Evolutionary conservation across 1,140 invertebrate genomes (phyloP), one percentile per base, ranked within the genome.

Genomic region (Meteorus sp.): DNA sequence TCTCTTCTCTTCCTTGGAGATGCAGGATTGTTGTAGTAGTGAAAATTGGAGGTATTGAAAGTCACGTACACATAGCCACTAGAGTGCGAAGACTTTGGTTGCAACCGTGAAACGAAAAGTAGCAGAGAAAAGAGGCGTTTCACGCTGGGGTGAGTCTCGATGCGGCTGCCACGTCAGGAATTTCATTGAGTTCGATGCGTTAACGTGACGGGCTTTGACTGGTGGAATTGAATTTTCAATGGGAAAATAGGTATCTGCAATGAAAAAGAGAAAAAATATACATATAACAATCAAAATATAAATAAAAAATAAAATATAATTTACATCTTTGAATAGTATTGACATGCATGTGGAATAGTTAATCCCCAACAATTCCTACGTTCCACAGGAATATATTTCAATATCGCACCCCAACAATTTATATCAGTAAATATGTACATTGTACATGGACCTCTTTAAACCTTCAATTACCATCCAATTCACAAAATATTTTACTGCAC

Each of bases 101-200:
- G 15, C 29, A 52, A 52, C 13, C 50, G 29, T 52, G 50, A 52
- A 52, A 52, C 50, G 50, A 52, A 52, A 52, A 52, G 50, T 52
- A 52, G 31, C 50, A 52, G 50, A 52, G 19, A 52, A 19, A n/a
- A 52, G 50, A 48, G 53, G 54, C 48, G 62, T 68, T 65, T 68
- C 60, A 68, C 64, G 64, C 61, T 60, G 63, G 47, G 64, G 56
- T 59, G 62, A 48, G 61, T 62, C 61, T 52, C 62, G 64, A 68
- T 68, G 64, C 64, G 31, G 50, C 31, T 52, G 50, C 50, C 56
- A 51, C 66, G 66, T 66, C 64, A 68, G 66, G 64, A 66, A 57
- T 68, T 68, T 62, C 62, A 60, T 64, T 62, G 62, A 64, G 62
- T 64, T 62, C 62, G 62, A 68, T 61, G 62, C 63, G 59, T 52